A percentile compares a stretch with the other conserved stretches of the same genome.
These are phyloP conservation scores for Ascaphus truei DNA, from an alignment of 2,113 vertebrate species.

Conservation along the genomic window DNA sequence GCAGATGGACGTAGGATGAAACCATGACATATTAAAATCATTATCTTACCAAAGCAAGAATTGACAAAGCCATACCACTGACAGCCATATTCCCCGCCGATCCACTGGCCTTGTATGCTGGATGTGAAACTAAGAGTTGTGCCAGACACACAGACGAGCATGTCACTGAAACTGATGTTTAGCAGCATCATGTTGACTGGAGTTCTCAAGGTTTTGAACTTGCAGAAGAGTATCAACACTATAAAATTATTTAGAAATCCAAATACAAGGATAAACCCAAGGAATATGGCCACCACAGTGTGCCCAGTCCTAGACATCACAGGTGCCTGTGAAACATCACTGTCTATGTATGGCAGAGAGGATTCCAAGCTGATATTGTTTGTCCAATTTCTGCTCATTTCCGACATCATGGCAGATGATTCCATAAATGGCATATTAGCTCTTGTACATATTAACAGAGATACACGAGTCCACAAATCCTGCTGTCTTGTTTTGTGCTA, in stretches of 20 bases:
- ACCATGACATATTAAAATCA: too few relatives aligned
- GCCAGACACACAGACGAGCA: constrained; percentile 82
- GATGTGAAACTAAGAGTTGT: constrained; percentile 83
- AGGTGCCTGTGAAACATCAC: constrained; percentile 28
- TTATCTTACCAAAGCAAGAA: constrained; percentile 80
- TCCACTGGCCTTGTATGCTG: constrained; percentile 73
- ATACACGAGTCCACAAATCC: too few relatives aligned
- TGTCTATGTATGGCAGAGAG: constrained; percentile 23
- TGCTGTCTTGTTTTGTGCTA: background rate
- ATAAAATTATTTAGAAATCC: constrained; percentile 82
- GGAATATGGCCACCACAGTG: constrained; percentile 71
- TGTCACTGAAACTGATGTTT: constrained; percentile 86
- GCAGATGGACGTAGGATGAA: too few relatives aligned
- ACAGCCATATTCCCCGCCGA: constrained; percentile 74
- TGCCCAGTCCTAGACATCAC: constrained; percentile 68
- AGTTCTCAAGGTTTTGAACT: constrained; percentile 79
- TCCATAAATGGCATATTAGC: too few relatives aligned
- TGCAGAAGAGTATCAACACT: constrained; percentile 80
- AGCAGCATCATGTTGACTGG: constrained; percentile 84
- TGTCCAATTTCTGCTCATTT: constrained; percentile 46
- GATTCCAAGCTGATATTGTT: constrained; percentile 45
- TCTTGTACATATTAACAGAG: too few relatives aligned
- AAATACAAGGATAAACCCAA: constrained; percentile 80
- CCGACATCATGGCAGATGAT: rapidly evolving
- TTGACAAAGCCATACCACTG: constrained; percentile 90